These are phyloP conservation scores for Phrynocephalus vlangalii DNA, from an alignment of 2,797 vertebrate genomes.

Conservation along the genomic window DNA sequence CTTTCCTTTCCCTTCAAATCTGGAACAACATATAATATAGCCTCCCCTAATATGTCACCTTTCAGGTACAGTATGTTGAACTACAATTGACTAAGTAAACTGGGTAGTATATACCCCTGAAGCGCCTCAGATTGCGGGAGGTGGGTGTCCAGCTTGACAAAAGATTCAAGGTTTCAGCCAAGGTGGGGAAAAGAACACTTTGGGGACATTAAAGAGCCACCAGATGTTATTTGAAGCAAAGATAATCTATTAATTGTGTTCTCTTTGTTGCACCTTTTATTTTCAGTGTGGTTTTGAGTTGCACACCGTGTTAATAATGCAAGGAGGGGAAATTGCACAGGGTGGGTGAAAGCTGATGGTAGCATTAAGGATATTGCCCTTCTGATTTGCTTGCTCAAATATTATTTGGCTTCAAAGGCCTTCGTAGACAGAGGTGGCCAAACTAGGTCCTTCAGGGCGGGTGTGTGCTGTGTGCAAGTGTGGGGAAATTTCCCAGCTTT, in stretches of 20 bases:
- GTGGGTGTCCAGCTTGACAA: background rate
- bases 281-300: background rate
- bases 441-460: background rate
- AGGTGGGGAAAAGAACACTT: background rate
- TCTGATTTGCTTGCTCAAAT: background rate
- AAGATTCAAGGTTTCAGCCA: background rate
- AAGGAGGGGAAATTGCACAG: background rate
- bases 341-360: background rate
- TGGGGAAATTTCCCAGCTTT: too few relatives aligned
- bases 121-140: background rate
- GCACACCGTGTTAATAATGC: background rate
- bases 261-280: background rate
- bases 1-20: too few relatives aligned
- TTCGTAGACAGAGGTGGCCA: too few relatives aligned
- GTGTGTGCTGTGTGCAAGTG: background rate
- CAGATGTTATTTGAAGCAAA: background rate
- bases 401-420: too few relatives aligned
- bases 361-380: background rate
- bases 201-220: background rate
- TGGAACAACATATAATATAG: too few relatives aligned
- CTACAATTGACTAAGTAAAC: too few relatives aligned
- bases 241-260: background rate
- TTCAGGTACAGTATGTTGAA: too few relatives aligned
- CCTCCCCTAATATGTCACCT: too few relatives aligned
- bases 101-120: too few relatives aligned